A percentile compares a stretch with the other conserved stretches of the same genome.
phyloP scores from a whole-genome alignment of 2,113 vertebrate species.

The Cyphomyrus plagiostoma region DNA sequence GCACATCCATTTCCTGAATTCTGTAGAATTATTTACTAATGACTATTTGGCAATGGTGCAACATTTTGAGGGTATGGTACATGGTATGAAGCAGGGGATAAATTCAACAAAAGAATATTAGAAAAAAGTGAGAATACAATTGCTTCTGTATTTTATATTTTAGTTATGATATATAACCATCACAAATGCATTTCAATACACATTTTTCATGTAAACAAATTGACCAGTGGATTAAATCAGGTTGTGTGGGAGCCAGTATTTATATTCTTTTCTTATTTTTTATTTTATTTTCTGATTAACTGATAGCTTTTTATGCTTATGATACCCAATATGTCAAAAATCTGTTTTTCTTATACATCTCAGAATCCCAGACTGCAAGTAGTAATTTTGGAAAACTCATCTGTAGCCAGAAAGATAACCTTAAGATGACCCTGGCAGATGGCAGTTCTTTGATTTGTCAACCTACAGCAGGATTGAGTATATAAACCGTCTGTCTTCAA shows the following conservation, averaged over 20 bases:
- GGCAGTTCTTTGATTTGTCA: neutral
- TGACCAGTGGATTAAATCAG: neutral
- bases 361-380: neutral
- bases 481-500: neutral
- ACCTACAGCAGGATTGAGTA: neutral
- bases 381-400: neutral
- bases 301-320: neutral
- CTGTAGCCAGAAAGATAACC: neutral
- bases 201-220: neutral
- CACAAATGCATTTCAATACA: neutral
- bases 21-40: neutral
- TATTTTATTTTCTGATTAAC: neutral
- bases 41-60: neutral
- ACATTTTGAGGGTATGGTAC: neutral
- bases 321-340: neutral
- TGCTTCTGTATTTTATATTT: neutral
- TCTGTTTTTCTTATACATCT: neutral
- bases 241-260: neutral
- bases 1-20: constrained; percentile 8
- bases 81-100: neutral
- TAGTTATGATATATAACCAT: neutral
- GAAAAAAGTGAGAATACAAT: neutral
- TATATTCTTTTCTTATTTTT: neutral
- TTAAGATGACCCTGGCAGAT: neutral
- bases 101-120: neutral